Conservation (phyloP, 2,888 invertebrate species). For the Conomelus anceps region DNA sequence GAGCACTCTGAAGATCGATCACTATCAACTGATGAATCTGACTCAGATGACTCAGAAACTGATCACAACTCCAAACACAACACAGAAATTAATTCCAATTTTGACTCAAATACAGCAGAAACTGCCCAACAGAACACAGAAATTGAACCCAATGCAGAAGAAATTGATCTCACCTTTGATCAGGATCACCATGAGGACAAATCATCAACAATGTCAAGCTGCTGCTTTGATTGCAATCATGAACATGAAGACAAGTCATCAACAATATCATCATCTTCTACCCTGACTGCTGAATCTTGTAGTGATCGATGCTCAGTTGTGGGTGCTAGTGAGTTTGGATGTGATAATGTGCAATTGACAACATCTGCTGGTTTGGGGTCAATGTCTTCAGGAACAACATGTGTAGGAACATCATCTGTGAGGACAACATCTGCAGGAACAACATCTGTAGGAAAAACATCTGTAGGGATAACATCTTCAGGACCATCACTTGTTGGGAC, state of each 20-base stretch:
- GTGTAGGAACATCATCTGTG: not conserved
- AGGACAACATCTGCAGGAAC: not conserved
- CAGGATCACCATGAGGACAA: not conserved
- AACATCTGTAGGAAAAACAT: not conserved
- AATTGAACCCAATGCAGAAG: not conserved
- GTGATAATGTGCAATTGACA: not conserved
- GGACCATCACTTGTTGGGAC: not conserved
- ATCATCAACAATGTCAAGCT: not conserved
- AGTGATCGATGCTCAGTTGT: not conserved
- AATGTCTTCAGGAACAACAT: not conserved
- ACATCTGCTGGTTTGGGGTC: no score
- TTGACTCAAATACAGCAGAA: not conserved
- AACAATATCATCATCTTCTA: not conserved
- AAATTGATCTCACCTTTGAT: not conserved
- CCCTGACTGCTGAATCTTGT: not conserved
- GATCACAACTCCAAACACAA: not conserved
- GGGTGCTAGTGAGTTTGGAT: not conserved
- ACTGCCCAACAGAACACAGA: not conserved
- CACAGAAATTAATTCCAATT: not conserved
- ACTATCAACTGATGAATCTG: not conserved
- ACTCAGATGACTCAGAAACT: not conserved
- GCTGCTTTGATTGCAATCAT: not conserved
- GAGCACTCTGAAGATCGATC: constrained; percentile 18
- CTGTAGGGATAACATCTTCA: constrained; percentile 36
- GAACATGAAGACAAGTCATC: not conserved